Conservation (phyloP, 2,888 invertebrate species). For the Sphaerophoria taeniata region DNA sequence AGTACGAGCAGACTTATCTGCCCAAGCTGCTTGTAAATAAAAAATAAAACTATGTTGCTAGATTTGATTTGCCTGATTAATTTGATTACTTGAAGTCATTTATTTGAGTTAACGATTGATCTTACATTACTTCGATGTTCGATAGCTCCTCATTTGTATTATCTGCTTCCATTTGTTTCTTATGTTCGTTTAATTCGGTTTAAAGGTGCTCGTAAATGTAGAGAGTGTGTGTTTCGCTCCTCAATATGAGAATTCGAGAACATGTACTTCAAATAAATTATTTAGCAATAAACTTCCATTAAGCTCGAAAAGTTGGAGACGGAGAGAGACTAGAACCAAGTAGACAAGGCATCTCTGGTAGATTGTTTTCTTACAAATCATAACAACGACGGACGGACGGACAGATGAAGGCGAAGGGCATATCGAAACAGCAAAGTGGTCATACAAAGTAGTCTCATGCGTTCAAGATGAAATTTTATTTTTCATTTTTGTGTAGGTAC, state of each 20-base stretch:
- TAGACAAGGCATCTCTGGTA: background rate
- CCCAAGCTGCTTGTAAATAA: background rate
- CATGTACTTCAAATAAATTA: conserved; percentile 31
- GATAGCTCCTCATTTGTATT: background rate
- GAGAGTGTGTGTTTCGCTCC: background rate
- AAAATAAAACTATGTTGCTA: background rate
- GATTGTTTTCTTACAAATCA: conserved; percentile 27
- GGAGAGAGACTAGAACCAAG: background rate
- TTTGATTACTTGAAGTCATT: conserved; percentile 33
- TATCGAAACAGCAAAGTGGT: conserved; percentile 1
- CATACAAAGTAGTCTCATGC: conserved; percentile 17
- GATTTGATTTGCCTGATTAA: conserved; percentile 40
- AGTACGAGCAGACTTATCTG: background rate
- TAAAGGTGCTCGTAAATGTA: background rate
- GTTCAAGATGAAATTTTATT: conserved; percentile 18
- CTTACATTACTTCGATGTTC: conserved; percentile 27
- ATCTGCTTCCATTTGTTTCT: background rate
- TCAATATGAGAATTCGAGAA: background rate
- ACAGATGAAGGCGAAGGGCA: background rate
- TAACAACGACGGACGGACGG: background rate
- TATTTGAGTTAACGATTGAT: conserved; percentile 38
- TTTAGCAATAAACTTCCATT: conserved; percentile 35
- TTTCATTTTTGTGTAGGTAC: background rate
- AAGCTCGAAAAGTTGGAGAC: conserved; percentile 22
- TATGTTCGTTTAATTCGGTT: background rate